Conservation (phyloP, 2,113 vertebrate genomes). For the Craseonycteris thonglongyai region DNA sequence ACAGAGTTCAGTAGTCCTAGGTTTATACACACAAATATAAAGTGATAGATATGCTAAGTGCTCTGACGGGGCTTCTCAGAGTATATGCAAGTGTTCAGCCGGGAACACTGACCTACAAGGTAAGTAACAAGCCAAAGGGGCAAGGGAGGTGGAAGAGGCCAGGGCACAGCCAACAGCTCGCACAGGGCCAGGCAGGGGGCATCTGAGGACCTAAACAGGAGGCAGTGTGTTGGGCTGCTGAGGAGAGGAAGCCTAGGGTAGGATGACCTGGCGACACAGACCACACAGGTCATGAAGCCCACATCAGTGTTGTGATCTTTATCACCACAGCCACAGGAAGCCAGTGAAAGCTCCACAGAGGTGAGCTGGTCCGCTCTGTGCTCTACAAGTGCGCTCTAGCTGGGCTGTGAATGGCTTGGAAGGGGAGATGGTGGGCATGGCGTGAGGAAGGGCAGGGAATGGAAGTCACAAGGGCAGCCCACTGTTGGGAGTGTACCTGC, state of each 20-base stretch:
- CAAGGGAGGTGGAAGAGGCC: no score
- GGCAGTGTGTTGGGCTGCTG: neutral
- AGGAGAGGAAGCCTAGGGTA: neutral
- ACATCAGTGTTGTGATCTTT: neutral
- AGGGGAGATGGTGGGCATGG: no score
- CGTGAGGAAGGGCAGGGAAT: neutral
- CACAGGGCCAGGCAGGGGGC: neutral
- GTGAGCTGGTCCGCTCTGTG: neutral
- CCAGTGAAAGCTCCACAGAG: neutral
- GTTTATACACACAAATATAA: neutral
- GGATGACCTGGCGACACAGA: neutral
- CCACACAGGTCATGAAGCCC: fast-evolving
- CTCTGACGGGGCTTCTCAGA: neutral
- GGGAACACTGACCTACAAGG: neutral
- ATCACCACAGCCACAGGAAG: neutral
- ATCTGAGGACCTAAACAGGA: fast-evolving
- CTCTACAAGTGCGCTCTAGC: neutral
- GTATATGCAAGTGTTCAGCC: no score
- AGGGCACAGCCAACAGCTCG: neutral
- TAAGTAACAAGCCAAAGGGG: neutral
- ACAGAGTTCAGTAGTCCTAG: neutral
- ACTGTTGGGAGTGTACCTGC: neutral
- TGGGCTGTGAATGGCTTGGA: neutral
- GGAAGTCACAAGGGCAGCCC: no score
- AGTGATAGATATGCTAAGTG: neutral